A percentile compares a stretch with the other conserved stretches of the same genome.
These are phyloP conservation scores for Thecocarcelia acutangulata DNA, from an alignment of 2,888 invertebrate genomes.

Conservation along the genomic window DNA sequence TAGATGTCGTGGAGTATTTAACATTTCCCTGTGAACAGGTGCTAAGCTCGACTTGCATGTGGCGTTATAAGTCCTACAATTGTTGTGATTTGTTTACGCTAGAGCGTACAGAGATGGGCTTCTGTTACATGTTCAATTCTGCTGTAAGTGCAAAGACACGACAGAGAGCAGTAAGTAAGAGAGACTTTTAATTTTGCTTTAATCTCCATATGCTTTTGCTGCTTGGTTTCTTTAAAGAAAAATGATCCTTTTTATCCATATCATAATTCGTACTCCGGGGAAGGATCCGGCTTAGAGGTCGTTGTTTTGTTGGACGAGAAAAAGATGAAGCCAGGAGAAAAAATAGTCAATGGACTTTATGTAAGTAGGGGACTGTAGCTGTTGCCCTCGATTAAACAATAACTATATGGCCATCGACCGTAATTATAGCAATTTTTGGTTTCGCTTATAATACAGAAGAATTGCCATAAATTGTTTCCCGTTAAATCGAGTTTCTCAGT, in stretches of 20 bases:
- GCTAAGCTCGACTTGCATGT: slow-evolving; percentile 79
- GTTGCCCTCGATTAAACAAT: too few relatives aligned
- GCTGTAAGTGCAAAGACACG: slow-evolving; percentile 71
- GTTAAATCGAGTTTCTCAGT: too few relatives aligned
- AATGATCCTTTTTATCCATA: slow-evolving; percentile 76
- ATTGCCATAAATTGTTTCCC: too few relatives aligned
- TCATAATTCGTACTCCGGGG: slow-evolving; percentile 75
- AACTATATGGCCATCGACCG: too few relatives aligned
- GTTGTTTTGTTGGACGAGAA: slow-evolving; percentile 71
- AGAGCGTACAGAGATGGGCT: slow-evolving; percentile 81
- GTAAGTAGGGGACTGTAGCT: slow-evolving; percentile 58
- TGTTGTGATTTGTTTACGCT: slow-evolving; percentile 82
- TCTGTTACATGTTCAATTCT: slow-evolving; percentile 82
- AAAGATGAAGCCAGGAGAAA: slow-evolving; percentile 63
- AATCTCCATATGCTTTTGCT: not conserved
- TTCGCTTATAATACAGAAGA: too few relatives aligned
- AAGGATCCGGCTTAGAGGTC: slow-evolving; percentile 76
- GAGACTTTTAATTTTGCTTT: not conserved
- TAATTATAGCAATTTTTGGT: too few relatives aligned
- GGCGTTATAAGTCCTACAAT: slow-evolving; percentile 79
- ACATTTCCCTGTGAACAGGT: slow-evolving; percentile 78
- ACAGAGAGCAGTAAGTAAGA: slow-evolving; percentile 70
- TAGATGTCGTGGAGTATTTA: slow-evolving; percentile 72
- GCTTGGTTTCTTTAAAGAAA: slow-evolving; percentile 68
- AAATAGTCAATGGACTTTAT: slow-evolving; percentile 72